Base-by-base conservation (phyloP, 1,140 invertebrate species). In the Steinernema khuongi region DNA sequence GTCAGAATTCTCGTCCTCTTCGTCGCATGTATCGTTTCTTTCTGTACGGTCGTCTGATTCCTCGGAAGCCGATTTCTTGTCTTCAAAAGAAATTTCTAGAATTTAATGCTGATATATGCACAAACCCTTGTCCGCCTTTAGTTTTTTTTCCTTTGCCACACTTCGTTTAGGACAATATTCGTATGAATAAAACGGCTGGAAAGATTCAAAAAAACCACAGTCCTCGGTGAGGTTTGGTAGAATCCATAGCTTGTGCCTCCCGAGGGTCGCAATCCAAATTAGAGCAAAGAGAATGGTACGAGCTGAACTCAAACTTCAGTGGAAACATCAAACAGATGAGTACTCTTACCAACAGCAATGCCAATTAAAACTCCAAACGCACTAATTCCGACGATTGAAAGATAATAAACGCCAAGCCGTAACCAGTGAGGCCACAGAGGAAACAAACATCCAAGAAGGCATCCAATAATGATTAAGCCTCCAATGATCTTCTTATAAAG, bases 221-320 rank as follows among this genome's bases (percentile, higher is more conserved):
- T 99, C 96, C 87, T 98, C 96, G 1, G 94, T 96, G 26, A 99
- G 88, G 88, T 99, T 99, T 0, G 96, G 96, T 74, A 99, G 89
- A 68, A 99, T 89, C 94, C 96, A 98, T 69, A 99, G 89, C 84
- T 97, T 94, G 87, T 97, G 91, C 84, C 91, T 90, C 1, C 95
- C 94, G 70, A 94, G 87, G 0, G 94, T 94, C 0, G 93, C 79
- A 0, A 91, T 82, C 94, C 95, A 99, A 22, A 99, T 89, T 2
- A 93, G 82, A 81, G 92, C 93, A 86, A 98, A 99, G 31, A 99
- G 88, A 71, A 98, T 90, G 60, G 94, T 87, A 72, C 95, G 90
- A 22, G 97, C 87, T 89, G 81, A 67, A 87, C 85, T 68, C n/a
- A n/a, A n/a, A n/a, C n/a, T n/a, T n/a, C n/a, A n/a, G n/a, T n/a